Evolutionary conservation across 2,888 invertebrate genomes (phyloP), one percentile per base, ranked within the genome.

Genomic region (Tachina lurida): DNA sequence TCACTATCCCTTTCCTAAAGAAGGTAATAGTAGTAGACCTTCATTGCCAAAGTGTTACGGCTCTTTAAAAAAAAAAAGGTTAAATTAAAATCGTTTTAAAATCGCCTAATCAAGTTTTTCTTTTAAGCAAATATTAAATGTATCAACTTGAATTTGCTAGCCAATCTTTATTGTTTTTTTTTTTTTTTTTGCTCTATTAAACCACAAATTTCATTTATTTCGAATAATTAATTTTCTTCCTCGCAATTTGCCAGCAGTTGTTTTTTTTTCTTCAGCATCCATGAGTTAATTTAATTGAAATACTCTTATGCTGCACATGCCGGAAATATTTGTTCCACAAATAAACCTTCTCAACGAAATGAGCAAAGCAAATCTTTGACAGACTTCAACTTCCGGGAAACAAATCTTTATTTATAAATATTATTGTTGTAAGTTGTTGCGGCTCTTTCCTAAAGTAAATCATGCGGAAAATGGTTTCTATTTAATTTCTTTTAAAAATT

Each of bases 391-490:
- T 60, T 58, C 71, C 17, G n/a, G 10, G 19, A 45, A 58, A 56
- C n/a, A 56, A 56, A n/a, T 22, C 31, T 31, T 31, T 31, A 43
- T 19, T 70, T 45, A 39, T 15, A 5, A 31, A 39, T 60, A 9
- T 58, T 58, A 15, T 8, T 7, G 8, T 15, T 22, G 58, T 9
- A 5, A 31, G 5, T 7, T 31, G 0, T 0, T 12, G 22, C 19
- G 19, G 10, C 10, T 31, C 15, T 54, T 47, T 52, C n/a, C 22
- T 52, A 2, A n/a, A 63, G n/a, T 22, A 65, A 76, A 47, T 71
- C 56, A 56, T 19, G 47, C 22, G 39, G 65, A 76, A 82, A 82
- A 76, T 82, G 65, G 22, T 70, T 62, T 58, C n/a, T 47, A 17
- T 56, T 45, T 39, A 39, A 56, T 17, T 39, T 67, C 49, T n/a